These are phyloP conservation scores for Alloplasta piceator DNA, from an alignment of 2,888 invertebrate species.

Conservation along the genomic window DNA sequence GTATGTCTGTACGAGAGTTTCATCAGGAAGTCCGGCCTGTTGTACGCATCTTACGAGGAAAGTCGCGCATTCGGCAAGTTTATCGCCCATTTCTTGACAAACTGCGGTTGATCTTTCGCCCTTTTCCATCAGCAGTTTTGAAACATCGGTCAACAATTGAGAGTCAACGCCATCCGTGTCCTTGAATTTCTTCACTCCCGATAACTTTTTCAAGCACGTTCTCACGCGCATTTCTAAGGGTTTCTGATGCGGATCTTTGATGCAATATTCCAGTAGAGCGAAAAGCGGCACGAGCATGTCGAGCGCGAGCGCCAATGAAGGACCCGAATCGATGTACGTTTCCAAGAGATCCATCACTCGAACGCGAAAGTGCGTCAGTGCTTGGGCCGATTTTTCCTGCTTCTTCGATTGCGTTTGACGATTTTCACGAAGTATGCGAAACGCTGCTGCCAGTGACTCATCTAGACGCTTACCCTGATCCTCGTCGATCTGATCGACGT, in stretches of 20 bases:
- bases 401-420: conserved; percentile 81
- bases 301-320: conserved; percentile 88
- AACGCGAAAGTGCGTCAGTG: conserved; percentile 89
- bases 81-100: conserved; percentile 88
- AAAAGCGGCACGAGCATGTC: conserved; percentile 89
- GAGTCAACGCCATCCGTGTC: conserved; percentile 85
- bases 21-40: conserved; percentile 79
- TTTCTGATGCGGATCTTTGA: conserved; percentile 88
- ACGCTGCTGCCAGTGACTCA: conserved; percentile 89
- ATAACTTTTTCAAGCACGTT: conserved; percentile 86
- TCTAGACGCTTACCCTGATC: conserved; percentile 90
- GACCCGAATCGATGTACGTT: conserved; percentile 89
- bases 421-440: conserved; percentile 85
- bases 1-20: conserved; percentile 84
- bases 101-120: conserved; percentile 87
- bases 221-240: conserved; percentile 88
- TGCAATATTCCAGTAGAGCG: conserved; percentile 88
- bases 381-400: conserved; percentile 87
- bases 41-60: conserved; percentile 87
- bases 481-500: conserved; percentile 90
- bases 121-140: conserved; percentile 85
- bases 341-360: conserved; percentile 91
- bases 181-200: conserved; percentile 86
- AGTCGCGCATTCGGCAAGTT: conserved; percentile 87
- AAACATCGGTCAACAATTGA: conserved; percentile 85